Evolutionary conservation across 2,888 invertebrate species (phyloP), one percentile per base, ranked within the genome.

Genomic region (Cheilosia urbana): DNA sequence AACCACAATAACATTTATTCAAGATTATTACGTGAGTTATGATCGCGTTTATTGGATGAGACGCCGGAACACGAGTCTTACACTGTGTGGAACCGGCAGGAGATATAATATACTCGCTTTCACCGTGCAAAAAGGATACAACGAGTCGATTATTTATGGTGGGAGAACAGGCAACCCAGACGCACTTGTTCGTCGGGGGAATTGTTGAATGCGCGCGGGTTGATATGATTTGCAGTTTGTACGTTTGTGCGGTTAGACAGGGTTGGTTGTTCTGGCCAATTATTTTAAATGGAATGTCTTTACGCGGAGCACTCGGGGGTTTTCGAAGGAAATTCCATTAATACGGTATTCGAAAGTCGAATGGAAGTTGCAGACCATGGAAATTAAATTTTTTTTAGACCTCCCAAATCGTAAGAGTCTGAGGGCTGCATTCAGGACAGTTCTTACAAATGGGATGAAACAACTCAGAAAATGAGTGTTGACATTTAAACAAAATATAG

Each of bases 21-120:
- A 84, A 87, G 88, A 88, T 88, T 88, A 88, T 87, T 88, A 72
- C 77, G 82, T 88, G 87, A 88, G 85, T 88, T 88, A 88, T 88
- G 87, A 87, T 82, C 71, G 78, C 87, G 85, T 88, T 88, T 88
- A 88, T 87, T 88, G 83, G 75, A 87, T 76, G 75, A 83, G 78
- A 87, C 71, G 71, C 62, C 81, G 76, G 72, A 73, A 77, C 77
- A 68, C 57, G 69, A 76, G 76, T 65, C 51, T 65, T 68, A 60
- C 57, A 49, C 13, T 13, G 55, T 30, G 19, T 27, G 24, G 42
- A 40, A 49, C 58, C 21, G 1, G 13, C 4, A 30, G 47, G 34
- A 24, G 13, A 5, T 17, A 21, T 34, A 69, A 69, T 24, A 66
- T 7, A 9, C 7, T 7, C 45, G 11, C 60, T 80, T 49, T 60